Percentiles rank a stretch among this genome's conserved stretches.
phyloP scores from a whole-genome alignment of 2,113 vertebrate genomes.

The Elephantulus edwardii region DNA sequence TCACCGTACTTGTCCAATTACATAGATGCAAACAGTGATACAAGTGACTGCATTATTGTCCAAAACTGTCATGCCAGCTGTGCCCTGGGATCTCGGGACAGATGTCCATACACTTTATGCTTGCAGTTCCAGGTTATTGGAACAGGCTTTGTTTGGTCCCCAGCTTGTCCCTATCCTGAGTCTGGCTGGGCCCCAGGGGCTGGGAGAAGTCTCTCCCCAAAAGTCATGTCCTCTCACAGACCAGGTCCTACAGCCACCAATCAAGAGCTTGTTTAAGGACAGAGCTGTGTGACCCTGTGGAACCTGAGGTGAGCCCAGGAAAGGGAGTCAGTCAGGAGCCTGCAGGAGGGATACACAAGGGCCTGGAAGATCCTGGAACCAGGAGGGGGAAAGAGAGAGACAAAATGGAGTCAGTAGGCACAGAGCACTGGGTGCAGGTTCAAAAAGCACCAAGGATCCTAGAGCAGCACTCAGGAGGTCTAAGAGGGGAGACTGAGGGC shows the following conservation, averaged over 20 bases:
- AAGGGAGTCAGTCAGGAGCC: neutral
- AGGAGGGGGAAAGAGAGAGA: neutral
- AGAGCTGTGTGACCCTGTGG: fast-evolving
- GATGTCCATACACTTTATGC: neutral
- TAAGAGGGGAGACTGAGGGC: too few relatives aligned
- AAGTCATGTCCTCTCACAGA: neutral
- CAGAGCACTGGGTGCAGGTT: neutral
- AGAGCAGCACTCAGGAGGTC: neutral
- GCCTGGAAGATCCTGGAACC: neutral
- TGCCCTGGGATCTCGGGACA: neutral
- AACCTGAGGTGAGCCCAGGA: neutral
- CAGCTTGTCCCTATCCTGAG: neutral
- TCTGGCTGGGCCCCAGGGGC: neutral
- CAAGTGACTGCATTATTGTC: neutral
- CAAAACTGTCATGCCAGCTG: neutral
- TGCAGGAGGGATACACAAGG: neutral
- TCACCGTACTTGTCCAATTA: neutral
- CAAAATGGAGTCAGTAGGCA: neutral
- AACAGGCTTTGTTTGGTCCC: neutral
- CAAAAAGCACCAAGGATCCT: neutral
- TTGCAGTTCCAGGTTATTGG: neutral
- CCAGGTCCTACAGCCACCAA: neutral
- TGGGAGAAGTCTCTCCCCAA: neutral
- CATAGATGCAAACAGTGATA: neutral
- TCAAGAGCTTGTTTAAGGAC: neutral